A percentile compares a stretch with the other conserved stretches of the same genome.
These are phyloP conservation scores for Desmophyllum pertusum DNA, from an alignment of 92 coral and sea anemone genomes.

Conservation along the genomic window DNA sequence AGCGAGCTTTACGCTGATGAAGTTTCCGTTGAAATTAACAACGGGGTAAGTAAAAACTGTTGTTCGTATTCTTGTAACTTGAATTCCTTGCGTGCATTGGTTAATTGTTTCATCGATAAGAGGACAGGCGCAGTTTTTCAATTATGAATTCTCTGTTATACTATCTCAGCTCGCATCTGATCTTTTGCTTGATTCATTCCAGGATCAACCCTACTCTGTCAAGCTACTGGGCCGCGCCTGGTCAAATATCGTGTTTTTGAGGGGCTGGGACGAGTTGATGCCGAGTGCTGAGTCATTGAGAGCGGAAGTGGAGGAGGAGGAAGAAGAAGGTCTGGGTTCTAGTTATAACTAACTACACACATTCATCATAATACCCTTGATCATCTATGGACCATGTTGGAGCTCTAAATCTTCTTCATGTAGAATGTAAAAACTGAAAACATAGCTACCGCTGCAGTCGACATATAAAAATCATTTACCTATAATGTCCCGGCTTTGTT, in stretches of 20 bases:
- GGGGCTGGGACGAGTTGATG: slow-evolving; percentile 95
- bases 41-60: slow-evolving; percentile 59
- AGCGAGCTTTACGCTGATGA: slow-evolving; percentile 90
- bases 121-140: no score
- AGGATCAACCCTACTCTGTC: slow-evolving; percentile 79
- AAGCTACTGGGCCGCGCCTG: slow-evolving; percentile 91
- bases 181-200: background rate
- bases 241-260: slow-evolving; percentile 77
- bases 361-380: background rate
- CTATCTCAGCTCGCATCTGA: background rate
- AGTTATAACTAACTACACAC: background rate
- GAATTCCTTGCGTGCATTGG: background rate
- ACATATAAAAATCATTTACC: no score
- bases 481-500: no score
- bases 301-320: slow-evolving; percentile 78
- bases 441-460: no score
- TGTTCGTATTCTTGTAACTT: background rate
- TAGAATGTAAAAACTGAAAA: no score
- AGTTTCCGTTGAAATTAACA: slow-evolving; percentile 82
- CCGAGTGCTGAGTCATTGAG: slow-evolving; percentile 85
- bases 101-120: no score
- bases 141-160: no score
- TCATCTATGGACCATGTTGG: background rate
- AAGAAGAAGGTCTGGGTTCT: slow-evolving; percentile 79
- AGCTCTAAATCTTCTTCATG: background rate